Base-by-base conservation (phyloP, 2,113 vertebrate species). In the Urocitellus parryii region DNA sequence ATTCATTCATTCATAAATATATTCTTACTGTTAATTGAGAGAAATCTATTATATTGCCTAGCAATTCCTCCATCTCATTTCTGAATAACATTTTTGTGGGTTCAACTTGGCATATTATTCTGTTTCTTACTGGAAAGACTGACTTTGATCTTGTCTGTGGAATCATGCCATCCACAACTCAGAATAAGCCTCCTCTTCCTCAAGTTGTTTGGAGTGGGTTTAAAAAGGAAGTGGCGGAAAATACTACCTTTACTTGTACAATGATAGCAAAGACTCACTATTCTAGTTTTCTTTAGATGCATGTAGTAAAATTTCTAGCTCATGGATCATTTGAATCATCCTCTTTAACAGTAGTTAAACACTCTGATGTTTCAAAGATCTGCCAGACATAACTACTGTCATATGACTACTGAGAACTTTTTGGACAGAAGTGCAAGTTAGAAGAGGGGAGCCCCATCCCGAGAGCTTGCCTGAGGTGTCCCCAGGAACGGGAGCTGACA, bases 281-380 rank as follows among this genome's bases (percentile, higher is more conserved):
- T 72, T 8, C 63, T 88, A 61, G 67, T 76, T 76, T 76, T 61
- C 53, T 93, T 56, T 82, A 32, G 45, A 51, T n/a, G 7, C 39
- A 91, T 8, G 2, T 9, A 17, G n/a, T 93, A 34, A 97, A 96
- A 97, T 91, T 58, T 45, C 0, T 9, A 39, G 14, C 85, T 96
- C 70, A n/a, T 2, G 4, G 32, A 79, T 72, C 70, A 79, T 86
- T 89, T 63, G 45, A 79, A 37, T 89, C 67, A 42, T 79, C 79
- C 39, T 94, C 32, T 48, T 73, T 53, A 45, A 78, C 32, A 17
- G 76, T 37, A 61, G 37, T 92, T 86, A 90, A 96, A 78, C 83
- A 51, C 0, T 5, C 61, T 3, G 82, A 90, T 95, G 81, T 85
- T 94, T 37, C 6, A 1, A 4, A 79, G 83, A 94, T 78, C 96